Evolutionary conservation across 2,888 invertebrate species (phyloP).

Genomic region (Mythimna pallens): DNA sequence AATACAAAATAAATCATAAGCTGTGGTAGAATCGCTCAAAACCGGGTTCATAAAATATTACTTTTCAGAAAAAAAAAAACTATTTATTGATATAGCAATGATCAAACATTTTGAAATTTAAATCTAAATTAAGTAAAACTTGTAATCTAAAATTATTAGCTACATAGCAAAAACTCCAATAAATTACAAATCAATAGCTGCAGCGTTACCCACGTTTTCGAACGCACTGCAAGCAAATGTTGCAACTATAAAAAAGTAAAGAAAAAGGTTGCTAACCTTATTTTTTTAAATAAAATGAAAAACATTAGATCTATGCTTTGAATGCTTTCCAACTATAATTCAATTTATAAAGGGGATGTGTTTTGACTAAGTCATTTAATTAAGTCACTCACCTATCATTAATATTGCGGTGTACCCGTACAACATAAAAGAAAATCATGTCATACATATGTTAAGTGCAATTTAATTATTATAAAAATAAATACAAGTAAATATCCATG

Average conservation of each 20-base stretch:
- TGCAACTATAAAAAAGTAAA: slow-evolving; percentile 34
- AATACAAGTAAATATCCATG: background rate
- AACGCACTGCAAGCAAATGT: slow-evolving; percentile 40
- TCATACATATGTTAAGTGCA: background rate
- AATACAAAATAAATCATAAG: slow-evolving; percentile 16
- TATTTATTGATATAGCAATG: too few species aligned
- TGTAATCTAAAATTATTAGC: background rate
- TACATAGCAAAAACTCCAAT: background rate
- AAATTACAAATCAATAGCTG: background rate
- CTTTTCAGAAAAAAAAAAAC: background rate
- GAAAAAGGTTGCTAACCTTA: slow-evolving; percentile 1
- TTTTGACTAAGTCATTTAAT: background rate
- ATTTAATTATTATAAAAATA: background rate
- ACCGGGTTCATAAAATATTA: background rate
- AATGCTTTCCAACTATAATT: background rate
- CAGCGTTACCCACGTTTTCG: slow-evolving; percentile 15
- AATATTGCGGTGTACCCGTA: background rate
- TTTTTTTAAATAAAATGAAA: background rate
- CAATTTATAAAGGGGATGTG: background rate
- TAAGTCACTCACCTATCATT: background rate
- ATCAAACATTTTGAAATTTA: background rate
- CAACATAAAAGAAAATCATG: background rate
- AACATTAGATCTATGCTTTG: too few species aligned
- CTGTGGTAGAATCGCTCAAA: slow-evolving; percentile 41
- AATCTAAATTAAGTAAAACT: too few species aligned